A percentile compares a stretch with the other conserved stretches of the same genome.
Conservation (phyloP, 1,140 invertebrate genomes). For the Mactra quadrangularis region DNA sequence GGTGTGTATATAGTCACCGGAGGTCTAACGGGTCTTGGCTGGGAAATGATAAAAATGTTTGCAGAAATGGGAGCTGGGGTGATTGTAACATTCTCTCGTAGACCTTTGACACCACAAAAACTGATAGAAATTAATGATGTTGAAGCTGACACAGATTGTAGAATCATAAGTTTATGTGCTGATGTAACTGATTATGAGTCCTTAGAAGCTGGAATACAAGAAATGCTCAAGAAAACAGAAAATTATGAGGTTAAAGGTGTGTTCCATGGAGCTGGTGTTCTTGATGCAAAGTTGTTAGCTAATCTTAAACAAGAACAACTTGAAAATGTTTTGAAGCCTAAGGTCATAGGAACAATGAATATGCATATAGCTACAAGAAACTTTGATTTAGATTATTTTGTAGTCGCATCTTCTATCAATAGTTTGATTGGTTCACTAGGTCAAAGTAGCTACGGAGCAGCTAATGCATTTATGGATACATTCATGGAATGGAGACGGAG, state of each 20-base stretch:
- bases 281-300: conserved; percentile 20
- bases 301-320: conserved; percentile 30
- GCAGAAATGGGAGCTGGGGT: conserved; percentile 69
- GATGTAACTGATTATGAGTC: conserved; percentile 49
- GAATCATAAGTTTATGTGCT: conserved; percentile 58
- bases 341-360: conserved; percentile 51
- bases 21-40: conserved; percentile 76
- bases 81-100: conserved; percentile 67
- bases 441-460: conserved; percentile 63
- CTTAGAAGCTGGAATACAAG: conserved; percentile 3
- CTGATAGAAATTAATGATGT: conserved; percentile 57
- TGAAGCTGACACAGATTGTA: conserved; percentile 42
- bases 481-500: conserved; percentile 54
- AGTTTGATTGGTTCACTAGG: conserved; percentile 60
- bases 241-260: conserved; percentile 19
- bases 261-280: conserved; percentile 61
- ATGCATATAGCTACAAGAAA: conserved; percentile 39
- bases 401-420: conserved; percentile 60
- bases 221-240: conserved; percentile 5
- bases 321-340: conserved; percentile 47
- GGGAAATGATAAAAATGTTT: conserved; percentile 70
- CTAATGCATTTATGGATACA: conserved; percentile 61
- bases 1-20: conserved; percentile 73
- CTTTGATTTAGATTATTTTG: conserved; percentile 55
- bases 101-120: conserved; percentile 49